A percentile compares a stretch with the other conserved stretches of the same genome.
phyloP scores from a whole-genome alignment of 2,888 invertebrate genomes.

The Drosophila conformis region DNA sequence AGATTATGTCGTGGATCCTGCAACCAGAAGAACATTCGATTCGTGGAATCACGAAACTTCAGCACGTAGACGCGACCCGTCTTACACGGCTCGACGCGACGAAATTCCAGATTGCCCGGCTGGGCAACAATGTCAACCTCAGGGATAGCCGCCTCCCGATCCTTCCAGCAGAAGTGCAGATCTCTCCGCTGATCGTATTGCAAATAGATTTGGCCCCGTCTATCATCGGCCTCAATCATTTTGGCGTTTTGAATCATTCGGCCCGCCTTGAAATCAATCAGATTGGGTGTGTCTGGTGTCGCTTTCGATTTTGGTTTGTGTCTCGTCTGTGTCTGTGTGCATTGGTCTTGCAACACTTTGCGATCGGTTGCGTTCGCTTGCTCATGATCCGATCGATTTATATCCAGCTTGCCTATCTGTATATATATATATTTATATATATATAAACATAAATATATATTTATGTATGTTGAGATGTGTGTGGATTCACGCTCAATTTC shows the following conservation, averaged over 20 bases:
- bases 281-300: constrained; percentile 84
- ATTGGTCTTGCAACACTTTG: neutral
- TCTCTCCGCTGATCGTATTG: constrained; percentile 97
- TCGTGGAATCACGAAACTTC: constrained; percentile 95
- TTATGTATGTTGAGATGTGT: neutral
- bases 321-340: neutral
- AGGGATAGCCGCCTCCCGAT: constrained; percentile 92
- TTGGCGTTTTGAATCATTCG: constrained; percentile 95
- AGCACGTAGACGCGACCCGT: constrained; percentile 98
- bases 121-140: constrained; percentile 99
- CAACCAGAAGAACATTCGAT: constrained; percentile 99
- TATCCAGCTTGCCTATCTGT: constrained; percentile 21
- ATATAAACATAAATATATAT: neutral
- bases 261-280: constrained; percentile 97
- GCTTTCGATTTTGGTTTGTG: neutral
- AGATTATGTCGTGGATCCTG: constrained; percentile 98
- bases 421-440: neutral
- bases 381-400: neutral
- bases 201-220: constrained; percentile 97
- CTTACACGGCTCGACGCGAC: constrained; percentile 95
- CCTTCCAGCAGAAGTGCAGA: constrained; percentile 99
- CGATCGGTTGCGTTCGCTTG: neutral
- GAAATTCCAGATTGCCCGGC: constrained; percentile 98
- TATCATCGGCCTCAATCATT: constrained; percentile 96
- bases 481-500: constrained; percentile 5